Evolutionary conservation across 2,113 vertebrate genomes (phyloP), one percentile per base, ranked within the genome.

Genomic region (Diglossa brunneiventris): DNA sequence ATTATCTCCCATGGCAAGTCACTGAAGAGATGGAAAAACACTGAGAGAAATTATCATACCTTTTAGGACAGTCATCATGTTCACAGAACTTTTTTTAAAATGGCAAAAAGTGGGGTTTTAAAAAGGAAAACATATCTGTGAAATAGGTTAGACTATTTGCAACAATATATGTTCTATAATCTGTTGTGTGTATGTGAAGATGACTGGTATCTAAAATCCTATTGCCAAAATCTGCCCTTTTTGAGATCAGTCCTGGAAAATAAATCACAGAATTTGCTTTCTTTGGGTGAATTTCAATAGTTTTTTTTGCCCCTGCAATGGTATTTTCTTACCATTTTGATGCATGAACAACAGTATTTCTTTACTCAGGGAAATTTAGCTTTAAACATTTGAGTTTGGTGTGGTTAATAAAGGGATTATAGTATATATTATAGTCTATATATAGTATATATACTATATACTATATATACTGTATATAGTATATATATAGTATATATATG

Each of bases 21-120:
- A 90, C 76, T 83, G 87, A 83, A 87, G 96, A 93, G 79, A 90
- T 94, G 93, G 95, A 97, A 97, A 97, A 97, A 95, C 68, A 97
- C 96, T 70, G 89, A 11, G 17, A 85, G 87, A 77, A 63, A 85
- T 94, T 83, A 95, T 90, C 77, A 84, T 94, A 92, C 78, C 78
- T 92, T 94, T 92, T 63, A 87, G 78, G 67, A 83, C 42, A 88
- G 85, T 83, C 82, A 73, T 83, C 62, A 10, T 41, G 23, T 73
- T 82, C 39, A 76, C 17, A 42, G 53, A 39, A 50, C 31, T 24
- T 70, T 39, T 42, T 84, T 46, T 24, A 7, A 81, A 86, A 87
- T 10, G 64, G 50, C 20, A 80, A n/a, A 31, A 86, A 77, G 18
- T 6, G 2, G 61, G 5, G 1, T 13, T 73, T 67, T 13, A 9